phyloP scores from a whole-genome alignment of 2,113 vertebrate species.

The Leiothrix lutea region DNA sequence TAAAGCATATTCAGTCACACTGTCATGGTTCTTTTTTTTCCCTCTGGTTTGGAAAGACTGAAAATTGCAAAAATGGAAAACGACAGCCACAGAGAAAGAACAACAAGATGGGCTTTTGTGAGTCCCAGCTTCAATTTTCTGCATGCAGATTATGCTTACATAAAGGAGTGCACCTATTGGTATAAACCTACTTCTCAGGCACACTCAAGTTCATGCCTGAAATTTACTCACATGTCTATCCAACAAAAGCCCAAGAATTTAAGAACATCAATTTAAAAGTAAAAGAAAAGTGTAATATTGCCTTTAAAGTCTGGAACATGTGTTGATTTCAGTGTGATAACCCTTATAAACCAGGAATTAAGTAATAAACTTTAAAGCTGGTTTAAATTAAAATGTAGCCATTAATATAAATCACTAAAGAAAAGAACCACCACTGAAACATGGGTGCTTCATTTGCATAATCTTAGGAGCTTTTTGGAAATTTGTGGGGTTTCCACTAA shows the following conservation, averaged over 20 bases:
- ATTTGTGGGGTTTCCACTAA: not conserved
- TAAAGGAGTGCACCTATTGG: not conserved
- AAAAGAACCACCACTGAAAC: not conserved
- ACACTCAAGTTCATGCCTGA: not conserved
- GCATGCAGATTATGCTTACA: slow-evolving; percentile 19
- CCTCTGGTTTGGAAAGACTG: slow-evolving; percentile 18
- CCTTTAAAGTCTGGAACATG: slow-evolving; percentile 51
- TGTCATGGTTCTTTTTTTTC: slow-evolving; percentile 26
- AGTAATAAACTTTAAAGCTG: not conserved
- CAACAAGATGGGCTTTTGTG: slow-evolving; percentile 4
- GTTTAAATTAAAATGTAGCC: not conserved
- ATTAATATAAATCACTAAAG: not conserved
- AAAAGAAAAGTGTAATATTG: not conserved
- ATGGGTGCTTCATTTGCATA: not conserved
- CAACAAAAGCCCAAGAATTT: not conserved
- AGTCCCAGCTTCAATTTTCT: not conserved
- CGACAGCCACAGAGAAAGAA: not conserved
- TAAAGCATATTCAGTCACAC: not conserved
- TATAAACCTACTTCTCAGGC: not conserved
- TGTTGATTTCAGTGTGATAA: not conserved
- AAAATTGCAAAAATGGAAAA: slow-evolving; percentile 6
- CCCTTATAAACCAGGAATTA: not conserved
- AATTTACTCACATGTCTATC: not conserved
- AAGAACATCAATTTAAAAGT: not conserved
- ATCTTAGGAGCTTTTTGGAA: not conserved